Evolutionary conservation across 53 echinoderm and acorn worm species (phyloP), one percentile per base, ranked within the genome.

Genomic region (Arbacia lixula): DNA sequence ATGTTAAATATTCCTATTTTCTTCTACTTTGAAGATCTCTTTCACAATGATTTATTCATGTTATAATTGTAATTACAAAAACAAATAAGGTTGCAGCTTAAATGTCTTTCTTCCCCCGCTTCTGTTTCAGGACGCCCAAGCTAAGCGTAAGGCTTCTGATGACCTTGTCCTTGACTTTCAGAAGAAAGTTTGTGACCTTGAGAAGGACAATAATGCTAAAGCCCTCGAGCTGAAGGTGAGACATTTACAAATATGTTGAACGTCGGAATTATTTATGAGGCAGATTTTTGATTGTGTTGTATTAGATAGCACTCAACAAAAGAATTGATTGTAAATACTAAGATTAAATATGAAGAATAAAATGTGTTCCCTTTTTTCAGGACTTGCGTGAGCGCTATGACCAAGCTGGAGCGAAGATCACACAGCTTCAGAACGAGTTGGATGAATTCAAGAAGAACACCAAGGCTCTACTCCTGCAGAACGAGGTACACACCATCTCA

Each of bases 351-450:
- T n/a, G n/a, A n/a, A n/a, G n/a, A n/a, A n/a, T n/a, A n/a, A n/a
- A n/a, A n/a, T n/a, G 2, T 28, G 27, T 26, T 61, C 29, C 5
- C n/a, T 68, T 16, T 39, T 43, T 4, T 24, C 25, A 77, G 77
- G 77, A 39, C 21, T 37, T 77, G 30, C 77, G 56, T 5, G 57
- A 77, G 77, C 77, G 77, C 22, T 60, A 77, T 27, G 77, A 77
- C 57, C 24, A 77, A 3, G 60, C 58, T 8, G 58, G 77, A 5
- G 38, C 56, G 21, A 40, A 57, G 34, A 39, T 77, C 36, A 4
- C 1, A 10, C 8, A 25, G 16, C 77, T 77, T 36, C 36, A 58
- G 25, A 8, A 20, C 5, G 26, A 57, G 12, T 27, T 77, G 10
- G 58, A 58, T 29, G 39, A 58, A 0, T 16, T 53, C 19, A 50